Percentiles rank a stretch among this genome's conserved stretches.
phyloP scores from a whole-genome alignment of 2,113 vertebrate species.

The Oncorhynchus nerka region DNA sequence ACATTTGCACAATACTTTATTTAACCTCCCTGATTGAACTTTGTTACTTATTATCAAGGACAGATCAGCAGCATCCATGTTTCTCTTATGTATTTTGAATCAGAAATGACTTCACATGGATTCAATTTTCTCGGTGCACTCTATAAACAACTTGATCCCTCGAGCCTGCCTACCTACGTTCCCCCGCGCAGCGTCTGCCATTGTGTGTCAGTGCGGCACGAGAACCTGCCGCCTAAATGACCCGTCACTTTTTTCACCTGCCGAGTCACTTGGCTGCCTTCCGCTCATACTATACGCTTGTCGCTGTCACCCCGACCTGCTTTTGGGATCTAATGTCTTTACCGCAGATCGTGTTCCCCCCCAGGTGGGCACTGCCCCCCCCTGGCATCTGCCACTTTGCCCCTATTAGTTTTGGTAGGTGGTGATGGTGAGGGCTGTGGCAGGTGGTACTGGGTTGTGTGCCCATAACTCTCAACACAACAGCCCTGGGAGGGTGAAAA shows the following conservation, averaged over 20 bases:
- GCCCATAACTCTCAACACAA: neutral
- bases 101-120: neutral
- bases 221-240: neutral
- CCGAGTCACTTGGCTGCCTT: neutral
- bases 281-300: neutral
- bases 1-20: too few species aligned
- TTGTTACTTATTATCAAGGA: neutral
- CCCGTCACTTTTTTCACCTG: slow-evolving; percentile 6
- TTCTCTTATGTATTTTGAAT: neutral
- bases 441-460: slow-evolving; percentile 12
- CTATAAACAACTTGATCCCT: neutral
- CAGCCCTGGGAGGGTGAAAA: neutral
- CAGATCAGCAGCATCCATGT: neutral
- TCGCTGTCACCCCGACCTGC: slow-evolving; percentile 6
- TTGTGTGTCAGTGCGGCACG: slow-evolving; percentile 1
- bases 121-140: neutral
- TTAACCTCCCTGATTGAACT: neutral
- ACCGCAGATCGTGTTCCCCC: slow-evolving; percentile 8
- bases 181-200: neutral
- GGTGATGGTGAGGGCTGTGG: slow-evolving; percentile 1
- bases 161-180: neutral
- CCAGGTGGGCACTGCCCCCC: neutral
- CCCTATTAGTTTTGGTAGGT: slow-evolving; percentile 21
- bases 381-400: slow-evolving; percentile 37
- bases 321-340: slow-evolving; percentile 12